Evolutionary conservation across 2,888 invertebrate genomes (phyloP).

Genomic region (Stegophylla sp.): DNA sequence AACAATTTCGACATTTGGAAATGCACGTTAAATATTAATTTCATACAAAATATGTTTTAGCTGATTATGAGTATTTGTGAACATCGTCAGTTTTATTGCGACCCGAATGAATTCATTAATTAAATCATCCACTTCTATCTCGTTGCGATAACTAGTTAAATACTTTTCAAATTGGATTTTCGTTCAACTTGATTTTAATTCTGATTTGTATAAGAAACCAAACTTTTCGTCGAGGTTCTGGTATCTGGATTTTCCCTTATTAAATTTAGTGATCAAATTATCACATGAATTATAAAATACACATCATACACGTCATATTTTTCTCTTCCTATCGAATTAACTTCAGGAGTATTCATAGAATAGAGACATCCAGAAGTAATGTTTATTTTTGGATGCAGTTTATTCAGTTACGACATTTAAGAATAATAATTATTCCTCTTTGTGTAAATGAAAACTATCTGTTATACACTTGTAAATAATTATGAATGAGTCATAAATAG

Average conservation of each 20-base stretch:
- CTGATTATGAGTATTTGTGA: constrained; percentile 9
- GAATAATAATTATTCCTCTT: not conserved
- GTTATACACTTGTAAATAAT: not conserved
- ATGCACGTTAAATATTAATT: constrained; percentile 12
- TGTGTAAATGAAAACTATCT: not conserved
- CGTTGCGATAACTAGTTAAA: not conserved
- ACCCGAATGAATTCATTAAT: constrained; percentile 15
- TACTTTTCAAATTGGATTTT: constrained; percentile 12
- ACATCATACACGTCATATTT: not conserved
- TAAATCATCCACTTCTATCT: constrained; percentile 16
- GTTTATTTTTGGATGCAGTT: constrained; percentile 18
- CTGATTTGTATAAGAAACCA: constrained; percentile 22
- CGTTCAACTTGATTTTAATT: not conserved
- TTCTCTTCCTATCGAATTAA: not conserved
- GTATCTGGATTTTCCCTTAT: constrained; percentile 13
- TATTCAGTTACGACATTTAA: constrained; percentile 13
- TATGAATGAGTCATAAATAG: constrained; percentile 16
- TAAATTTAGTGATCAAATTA: constrained; percentile 4
- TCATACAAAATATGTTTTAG: constrained; percentile 1
- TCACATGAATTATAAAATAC: constrained; percentile 21
- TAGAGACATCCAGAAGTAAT: not conserved
- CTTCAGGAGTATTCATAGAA: not conserved
- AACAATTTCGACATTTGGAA: constrained; percentile 10
- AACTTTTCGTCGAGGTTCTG: not conserved
- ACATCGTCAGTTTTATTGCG: not conserved